phyloP scores from a whole-genome alignment of 2,888 invertebrate species.

The Acrobasis suavella region DNA sequence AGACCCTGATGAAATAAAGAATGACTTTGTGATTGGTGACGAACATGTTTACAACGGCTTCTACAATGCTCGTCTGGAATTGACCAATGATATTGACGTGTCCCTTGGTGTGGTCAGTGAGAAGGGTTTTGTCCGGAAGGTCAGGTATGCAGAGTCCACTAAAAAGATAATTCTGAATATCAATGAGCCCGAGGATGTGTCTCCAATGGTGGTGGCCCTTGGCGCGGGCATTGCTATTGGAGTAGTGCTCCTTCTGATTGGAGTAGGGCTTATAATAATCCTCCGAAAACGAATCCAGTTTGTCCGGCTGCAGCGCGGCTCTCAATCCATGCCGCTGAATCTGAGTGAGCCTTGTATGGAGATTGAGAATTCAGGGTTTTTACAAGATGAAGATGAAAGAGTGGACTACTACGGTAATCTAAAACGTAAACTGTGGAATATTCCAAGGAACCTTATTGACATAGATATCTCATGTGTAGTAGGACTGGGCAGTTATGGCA shows the following conservation, averaged over 20 bases:
- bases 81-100: slow-evolving; percentile 84
- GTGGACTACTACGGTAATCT: slow-evolving; percentile 88
- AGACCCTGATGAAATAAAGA: slow-evolving; percentile 84
- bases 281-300: slow-evolving; percentile 74
- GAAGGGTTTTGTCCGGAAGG: slow-evolving; percentile 84
- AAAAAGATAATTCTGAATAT: slow-evolving; percentile 79
- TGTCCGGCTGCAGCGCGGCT: slow-evolving; percentile 72
- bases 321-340: slow-evolving; percentile 85
- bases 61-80: slow-evolving; percentile 88
- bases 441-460: slow-evolving; percentile 87
- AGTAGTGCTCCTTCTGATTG: slow-evolving; percentile 85
- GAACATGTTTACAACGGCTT: slow-evolving; percentile 87
- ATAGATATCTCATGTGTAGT: slow-evolving; percentile 87
- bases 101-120: slow-evolving; percentile 88
- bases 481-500: slow-evolving; percentile 90
- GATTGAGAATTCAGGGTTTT: slow-evolving; percentile 90
- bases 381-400: slow-evolving; percentile 87
- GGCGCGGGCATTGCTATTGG: slow-evolving; percentile 87
- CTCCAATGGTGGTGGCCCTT: slow-evolving; percentile 75
- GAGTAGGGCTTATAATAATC: slow-evolving; percentile 84
- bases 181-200: slow-evolving; percentile 72
- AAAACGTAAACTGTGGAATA: slow-evolving; percentile 88
- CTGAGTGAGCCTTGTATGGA: slow-evolving; percentile 91
- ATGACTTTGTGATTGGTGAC: slow-evolving; percentile 90
- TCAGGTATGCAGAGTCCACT: slow-evolving; percentile 84